Conservation (phyloP, 2,797 vertebrate genomes). For the Rhynchotus rufescens region DNA sequence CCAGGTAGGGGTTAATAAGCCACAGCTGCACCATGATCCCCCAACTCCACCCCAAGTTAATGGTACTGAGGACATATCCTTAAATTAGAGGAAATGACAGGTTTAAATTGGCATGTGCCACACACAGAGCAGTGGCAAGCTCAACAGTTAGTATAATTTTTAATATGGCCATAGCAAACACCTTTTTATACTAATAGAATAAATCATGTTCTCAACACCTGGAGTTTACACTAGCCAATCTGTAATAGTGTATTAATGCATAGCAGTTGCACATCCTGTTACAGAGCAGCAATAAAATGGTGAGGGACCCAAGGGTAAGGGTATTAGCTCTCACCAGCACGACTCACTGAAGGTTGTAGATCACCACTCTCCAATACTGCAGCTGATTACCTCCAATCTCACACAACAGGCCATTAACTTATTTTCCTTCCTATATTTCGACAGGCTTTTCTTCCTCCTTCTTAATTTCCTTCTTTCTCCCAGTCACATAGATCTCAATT, state of each 20-base stretch:
- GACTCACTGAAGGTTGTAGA: neutral
- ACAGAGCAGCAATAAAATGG: conserved; percentile 49
- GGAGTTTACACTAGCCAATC: conserved; percentile 60
- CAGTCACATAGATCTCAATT: neutral
- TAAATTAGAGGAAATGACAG: conserved; percentile 68
- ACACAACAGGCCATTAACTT: neutral
- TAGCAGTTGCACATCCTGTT: conserved; percentile 62
- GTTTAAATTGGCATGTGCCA: conserved; percentile 67
- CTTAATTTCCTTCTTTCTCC: neutral
- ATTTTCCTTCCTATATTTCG: neutral
- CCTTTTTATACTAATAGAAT: conserved; percentile 61
- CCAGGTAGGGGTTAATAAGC: conserved; percentile 37
- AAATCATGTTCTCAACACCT: conserved; percentile 74
- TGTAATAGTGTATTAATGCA: conserved; percentile 63
- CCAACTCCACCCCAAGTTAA: conserved; percentile 39
- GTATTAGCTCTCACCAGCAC: neutral
- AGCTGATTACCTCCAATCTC: neutral
- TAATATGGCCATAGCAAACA: conserved; percentile 60
- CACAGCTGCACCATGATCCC: conserved; percentile 40
- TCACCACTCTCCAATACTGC: neutral
- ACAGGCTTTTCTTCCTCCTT: neutral
- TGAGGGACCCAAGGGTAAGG: conserved; percentile 32
- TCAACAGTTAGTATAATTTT: conserved; percentile 55
- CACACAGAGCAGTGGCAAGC: conserved; percentile 44
- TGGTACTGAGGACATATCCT: conserved; percentile 52